phyloP scores from a whole-genome alignment of 2,113 vertebrate genomes.

The Trinectes maculatus region DNA sequence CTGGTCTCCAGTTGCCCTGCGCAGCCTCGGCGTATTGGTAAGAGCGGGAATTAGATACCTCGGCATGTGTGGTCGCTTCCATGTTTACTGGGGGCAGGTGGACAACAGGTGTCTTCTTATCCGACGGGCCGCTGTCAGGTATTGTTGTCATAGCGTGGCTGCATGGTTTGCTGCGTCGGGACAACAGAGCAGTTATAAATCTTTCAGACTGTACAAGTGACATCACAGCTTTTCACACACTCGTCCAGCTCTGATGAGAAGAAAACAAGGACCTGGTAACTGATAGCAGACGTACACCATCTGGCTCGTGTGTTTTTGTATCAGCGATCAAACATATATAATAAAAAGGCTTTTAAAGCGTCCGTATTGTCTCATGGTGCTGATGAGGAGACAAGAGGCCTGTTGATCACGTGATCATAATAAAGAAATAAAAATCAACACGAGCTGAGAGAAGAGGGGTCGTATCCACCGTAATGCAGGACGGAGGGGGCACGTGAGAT shows the following conservation, averaged over 20 bases:
- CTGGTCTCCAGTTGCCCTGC: constrained; percentile 65
- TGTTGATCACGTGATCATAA: constrained; percentile 48
- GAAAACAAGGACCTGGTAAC: not conserved
- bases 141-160: constrained; percentile 38
- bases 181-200: constrained; percentile 42
- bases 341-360: constrained; percentile 48
- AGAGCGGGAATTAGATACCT: constrained; percentile 62
- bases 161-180: constrained; percentile 23
- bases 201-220: constrained; percentile 38
- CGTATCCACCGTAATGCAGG: not conserved
- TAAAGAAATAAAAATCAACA: not conserved
- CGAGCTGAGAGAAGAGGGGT: not conserved
- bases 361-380: constrained; percentile 33
- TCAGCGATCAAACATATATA: constrained; percentile 70
- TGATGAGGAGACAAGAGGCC: constrained; percentile 14
- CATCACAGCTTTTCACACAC: constrained; percentile 24
- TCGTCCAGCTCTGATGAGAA: not conserved
- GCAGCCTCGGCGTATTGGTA: constrained; percentile 27
- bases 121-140: constrained; percentile 18
- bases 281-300: not conserved
- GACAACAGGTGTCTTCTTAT: constrained; percentile 47
- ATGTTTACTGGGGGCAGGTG: constrained; percentile 42
- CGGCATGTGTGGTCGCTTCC: constrained; percentile 23
- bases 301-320: not conserved
- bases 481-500: not conserved